Evolutionary conservation across 2,113 vertebrate species (phyloP), one percentile per base, ranked within the genome.

Genomic region (Rhombomys opimus): DNA sequence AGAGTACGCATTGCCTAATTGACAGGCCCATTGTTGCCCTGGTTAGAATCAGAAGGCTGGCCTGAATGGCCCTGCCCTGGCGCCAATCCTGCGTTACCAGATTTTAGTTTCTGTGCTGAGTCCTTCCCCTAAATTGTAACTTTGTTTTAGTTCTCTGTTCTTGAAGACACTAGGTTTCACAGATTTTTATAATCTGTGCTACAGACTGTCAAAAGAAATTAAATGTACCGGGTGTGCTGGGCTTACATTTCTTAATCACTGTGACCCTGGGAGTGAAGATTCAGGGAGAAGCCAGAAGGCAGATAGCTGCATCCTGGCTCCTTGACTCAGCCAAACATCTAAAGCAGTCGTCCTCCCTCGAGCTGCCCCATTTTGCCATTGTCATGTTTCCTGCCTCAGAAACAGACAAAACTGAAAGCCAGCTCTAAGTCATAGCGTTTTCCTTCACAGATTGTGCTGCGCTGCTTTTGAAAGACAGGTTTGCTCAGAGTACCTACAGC

Each of bases 1-100:
- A 54, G 65, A 97, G 96, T 67, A 41, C 95, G 2, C 1, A 61
- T 87, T 94, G 97, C 94, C 95, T 98, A 94, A 98, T 87, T 97
- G 97, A 97, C 97, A 93, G 96, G 81, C 87, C 91, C 97, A 67
- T 97, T 96, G 95, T 98, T 95, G 67, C 76, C 91, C 59, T 70
- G 75, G 97, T 70, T 94, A 9, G 95, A 96, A 93, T 80, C 93
- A 77, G 78, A 96, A 96, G 96, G 82, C 96, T 75, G 0, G 93
- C 89, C 89, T 90, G 96, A 65, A 91, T 96, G 81, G 65, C 59
- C 95, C 38, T 11, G 9, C 88, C 67, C 85, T 0, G 0, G 81
- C 67, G 89, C 94, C 35, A 87, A 65, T 9, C 63, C 35, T 9
- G 20, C 90, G 5, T 2, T 86, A 38, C 35, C 80, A 38, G 72